Conservation (phyloP, 2,797 vertebrate genomes). For the Xerus rutilus region DNA sequence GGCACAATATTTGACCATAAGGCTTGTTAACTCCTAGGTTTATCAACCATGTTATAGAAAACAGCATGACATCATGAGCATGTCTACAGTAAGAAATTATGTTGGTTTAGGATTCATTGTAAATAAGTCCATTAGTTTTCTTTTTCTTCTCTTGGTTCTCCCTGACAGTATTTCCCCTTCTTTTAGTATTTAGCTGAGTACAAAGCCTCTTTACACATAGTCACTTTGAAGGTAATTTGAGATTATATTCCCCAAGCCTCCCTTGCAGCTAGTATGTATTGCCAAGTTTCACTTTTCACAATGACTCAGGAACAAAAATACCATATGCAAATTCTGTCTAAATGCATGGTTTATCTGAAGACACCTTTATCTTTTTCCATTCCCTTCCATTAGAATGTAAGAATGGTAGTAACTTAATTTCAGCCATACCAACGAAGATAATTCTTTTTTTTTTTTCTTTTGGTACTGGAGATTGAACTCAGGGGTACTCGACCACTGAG, state of each 20-base stretch:
- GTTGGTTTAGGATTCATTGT: background rate
- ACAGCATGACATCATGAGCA: background rate
- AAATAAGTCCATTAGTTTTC: background rate
- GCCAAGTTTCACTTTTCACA: background rate
- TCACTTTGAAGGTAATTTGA: too few species aligned
- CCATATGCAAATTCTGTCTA: background rate
- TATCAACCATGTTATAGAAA: constrained; percentile 45
- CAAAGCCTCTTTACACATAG: too few species aligned
- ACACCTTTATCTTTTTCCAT: background rate
- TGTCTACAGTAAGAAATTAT: constrained; percentile 22
- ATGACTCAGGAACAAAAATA: background rate
- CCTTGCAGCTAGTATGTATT: constrained; percentile 12
- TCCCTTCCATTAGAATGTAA: constrained; percentile 29
- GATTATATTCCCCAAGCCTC: background rate
- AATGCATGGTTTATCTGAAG: background rate
- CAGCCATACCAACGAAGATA: background rate
- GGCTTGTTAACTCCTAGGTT: background rate
- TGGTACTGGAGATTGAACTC: too few species aligned
- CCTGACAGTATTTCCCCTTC: background rate
- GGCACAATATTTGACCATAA: background rate
- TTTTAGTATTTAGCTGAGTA: too few species aligned
- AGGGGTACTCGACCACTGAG: too few species aligned
- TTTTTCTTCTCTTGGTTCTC: constrained; percentile 16
- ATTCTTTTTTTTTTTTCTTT: too few species aligned
- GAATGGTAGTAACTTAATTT: background rate